phyloP scores from a whole-genome alignment of 2,797 vertebrate species.

The Cynopterus sphinx region DNA sequence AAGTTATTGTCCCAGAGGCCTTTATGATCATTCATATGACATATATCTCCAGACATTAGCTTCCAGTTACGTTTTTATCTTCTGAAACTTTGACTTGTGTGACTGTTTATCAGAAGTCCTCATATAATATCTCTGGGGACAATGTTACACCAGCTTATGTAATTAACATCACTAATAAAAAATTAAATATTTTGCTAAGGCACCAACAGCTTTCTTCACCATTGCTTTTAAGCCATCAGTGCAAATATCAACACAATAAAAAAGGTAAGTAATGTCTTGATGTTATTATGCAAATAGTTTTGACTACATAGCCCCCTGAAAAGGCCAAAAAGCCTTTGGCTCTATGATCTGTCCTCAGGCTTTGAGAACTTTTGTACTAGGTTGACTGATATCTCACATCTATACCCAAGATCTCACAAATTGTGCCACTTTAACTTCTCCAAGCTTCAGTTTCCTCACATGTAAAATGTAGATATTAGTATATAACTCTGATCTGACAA shows the following conservation, averaged over 20 bases:
- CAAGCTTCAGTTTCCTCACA: background rate
- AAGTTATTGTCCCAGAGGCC: background rate
- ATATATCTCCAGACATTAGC: background rate
- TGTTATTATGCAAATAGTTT: background rate
- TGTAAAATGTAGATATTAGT: background rate
- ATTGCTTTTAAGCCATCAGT: background rate
- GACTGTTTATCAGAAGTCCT: background rate
- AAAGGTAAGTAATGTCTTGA: background rate
- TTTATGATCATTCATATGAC: background rate
- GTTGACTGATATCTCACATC: background rate
- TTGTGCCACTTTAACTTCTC: background rate
- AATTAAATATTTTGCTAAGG: constrained; percentile 5
- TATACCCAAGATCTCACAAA: background rate
- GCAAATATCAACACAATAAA: background rate
- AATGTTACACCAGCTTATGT: background rate
- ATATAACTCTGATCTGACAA: background rate
- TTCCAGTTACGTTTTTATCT: background rate
- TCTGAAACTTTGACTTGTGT: background rate
- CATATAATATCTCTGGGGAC: background rate
- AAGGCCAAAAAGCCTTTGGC: background rate
- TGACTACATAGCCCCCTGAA: background rate
- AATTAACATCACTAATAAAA: background rate
- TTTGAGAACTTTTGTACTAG: background rate
- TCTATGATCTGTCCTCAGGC: too few species aligned
- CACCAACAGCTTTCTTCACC: background rate